Conservation (phyloP, 1,140 invertebrate genomes). For the Drosophila kepulauana region DNA sequence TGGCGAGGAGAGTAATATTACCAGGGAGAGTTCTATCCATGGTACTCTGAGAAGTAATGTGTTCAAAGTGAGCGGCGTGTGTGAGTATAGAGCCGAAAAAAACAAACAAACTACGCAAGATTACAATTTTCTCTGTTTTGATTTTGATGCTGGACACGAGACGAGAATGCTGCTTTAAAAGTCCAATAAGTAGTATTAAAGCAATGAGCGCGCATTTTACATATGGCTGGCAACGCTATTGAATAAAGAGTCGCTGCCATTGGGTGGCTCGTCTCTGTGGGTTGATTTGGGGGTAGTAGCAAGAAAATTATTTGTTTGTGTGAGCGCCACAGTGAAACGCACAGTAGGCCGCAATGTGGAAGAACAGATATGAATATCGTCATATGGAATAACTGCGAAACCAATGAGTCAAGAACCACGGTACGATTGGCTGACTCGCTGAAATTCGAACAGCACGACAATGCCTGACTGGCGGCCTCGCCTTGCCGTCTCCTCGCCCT, state of each 20-base stretch:
- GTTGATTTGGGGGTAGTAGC: neutral
- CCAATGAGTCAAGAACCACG: slow-evolving; percentile 31
- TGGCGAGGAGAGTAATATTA: slow-evolving; percentile 47
- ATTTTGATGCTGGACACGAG: slow-evolving; percentile 58
- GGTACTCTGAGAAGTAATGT: slow-evolving; percentile 58
- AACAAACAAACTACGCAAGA: slow-evolving; percentile 57
- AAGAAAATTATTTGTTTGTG: slow-evolving; percentile 15
- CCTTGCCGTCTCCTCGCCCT: slow-evolving; percentile 27
- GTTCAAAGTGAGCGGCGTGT: slow-evolving; percentile 59
- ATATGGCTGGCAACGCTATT: slow-evolving; percentile 52
- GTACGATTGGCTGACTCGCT: slow-evolving; percentile 43
- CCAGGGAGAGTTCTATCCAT: slow-evolving; percentile 65
- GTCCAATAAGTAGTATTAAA: slow-evolving; percentile 70
- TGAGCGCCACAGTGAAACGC: neutral
- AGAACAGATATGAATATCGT: slow-evolving; percentile 4
- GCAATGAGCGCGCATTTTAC: slow-evolving; percentile 61
- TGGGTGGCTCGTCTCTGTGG: slow-evolving; percentile 10
- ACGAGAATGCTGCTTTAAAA: slow-evolving; percentile 58
- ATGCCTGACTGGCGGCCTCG: slow-evolving; percentile 35
- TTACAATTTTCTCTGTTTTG: slow-evolving; percentile 79
- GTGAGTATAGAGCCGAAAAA: slow-evolving; percentile 47
- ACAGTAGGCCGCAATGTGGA: slow-evolving; percentile 36
- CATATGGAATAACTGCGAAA: neutral
- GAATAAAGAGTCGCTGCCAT: neutral
- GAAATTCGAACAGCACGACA: slow-evolving; percentile 68